Evolutionary conservation across 2,113 vertebrate species (phyloP).

Genomic region (Machaerirhynchus nigripectus): DNA sequence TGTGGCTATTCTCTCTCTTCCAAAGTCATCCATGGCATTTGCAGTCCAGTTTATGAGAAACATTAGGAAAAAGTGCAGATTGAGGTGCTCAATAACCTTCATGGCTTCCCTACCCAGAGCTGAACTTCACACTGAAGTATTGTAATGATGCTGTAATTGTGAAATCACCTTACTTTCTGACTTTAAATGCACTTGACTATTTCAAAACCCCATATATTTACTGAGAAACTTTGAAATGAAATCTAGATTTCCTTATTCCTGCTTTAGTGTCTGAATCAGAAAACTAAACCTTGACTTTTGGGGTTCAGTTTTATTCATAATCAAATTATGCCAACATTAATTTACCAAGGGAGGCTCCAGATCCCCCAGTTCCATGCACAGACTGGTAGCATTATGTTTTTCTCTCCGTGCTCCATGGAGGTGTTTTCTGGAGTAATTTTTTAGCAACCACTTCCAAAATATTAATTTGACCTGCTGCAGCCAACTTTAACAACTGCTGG

Average conservation of each 20-base stretch:
- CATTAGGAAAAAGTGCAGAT: not conserved
- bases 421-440: not conserved
- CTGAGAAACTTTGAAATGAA: not conserved
- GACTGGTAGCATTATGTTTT: not conserved
- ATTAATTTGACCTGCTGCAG: not conserved
- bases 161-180: not conserved
- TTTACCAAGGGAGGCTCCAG: not conserved
- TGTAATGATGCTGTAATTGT: not conserved
- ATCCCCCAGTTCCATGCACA: not conserved
- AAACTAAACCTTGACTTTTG: not conserved
- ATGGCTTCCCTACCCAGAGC: not conserved
- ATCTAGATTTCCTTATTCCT: not conserved
- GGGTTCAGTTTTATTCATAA: not conserved
- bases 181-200: not conserved
- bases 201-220: not conserved
- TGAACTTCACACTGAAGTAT: not conserved
- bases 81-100: not conserved
- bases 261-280: not conserved
- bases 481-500: not conserved
- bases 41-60: not conserved
- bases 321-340: not conserved
- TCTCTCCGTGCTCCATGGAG: not conserved
- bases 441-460: not conserved
- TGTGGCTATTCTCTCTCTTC: not conserved
- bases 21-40: accelerated